Percentiles rank a stretch among this genome's conserved stretches.
phyloP scores from a whole-genome alignment of 2,888 invertebrate species.

The Perizoma affinitatum region DNA sequence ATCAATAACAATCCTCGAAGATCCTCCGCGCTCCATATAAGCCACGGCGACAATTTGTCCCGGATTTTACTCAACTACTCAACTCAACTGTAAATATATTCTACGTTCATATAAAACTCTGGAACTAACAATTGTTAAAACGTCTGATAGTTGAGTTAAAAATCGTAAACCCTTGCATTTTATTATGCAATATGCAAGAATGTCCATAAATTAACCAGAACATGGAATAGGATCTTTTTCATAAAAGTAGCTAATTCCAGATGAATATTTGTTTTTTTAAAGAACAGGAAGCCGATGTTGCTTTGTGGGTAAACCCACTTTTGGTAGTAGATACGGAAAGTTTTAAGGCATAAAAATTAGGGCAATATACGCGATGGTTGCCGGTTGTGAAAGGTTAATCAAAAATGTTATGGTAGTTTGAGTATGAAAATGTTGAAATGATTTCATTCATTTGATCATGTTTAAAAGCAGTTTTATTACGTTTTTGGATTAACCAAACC shows the following conservation, averaged over 20 bases:
- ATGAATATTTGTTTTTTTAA: constrained; percentile 44
- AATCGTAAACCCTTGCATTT: constrained; percentile 43
- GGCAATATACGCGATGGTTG: not conserved
- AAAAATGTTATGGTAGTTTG: no score
- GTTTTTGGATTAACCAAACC: no score
- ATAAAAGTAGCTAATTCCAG: constrained; percentile 40
- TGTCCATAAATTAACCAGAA: constrained; percentile 43
- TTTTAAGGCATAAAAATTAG: constrained; percentile 1
- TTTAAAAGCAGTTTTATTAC: no score
- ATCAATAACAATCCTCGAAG: constrained; percentile 75
- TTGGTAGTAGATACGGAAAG: not conserved
- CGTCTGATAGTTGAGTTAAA: constrained; percentile 34
- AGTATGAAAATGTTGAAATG: no score
- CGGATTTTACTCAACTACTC: constrained; percentile 62
- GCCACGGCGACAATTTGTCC: constrained; percentile 69
- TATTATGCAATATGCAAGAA: constrained; percentile 44
- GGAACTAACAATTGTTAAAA: constrained; percentile 48
- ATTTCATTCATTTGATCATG: no score
- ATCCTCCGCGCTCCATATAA: constrained; percentile 65
- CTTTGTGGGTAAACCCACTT: constrained; percentile 23
- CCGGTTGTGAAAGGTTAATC: not conserved
- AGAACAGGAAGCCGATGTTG: constrained; percentile 36
- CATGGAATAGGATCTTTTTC: constrained; percentile 44
- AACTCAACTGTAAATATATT: constrained; percentile 46
- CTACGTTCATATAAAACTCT: constrained; percentile 25